phyloP scores from a whole-genome alignment of 2,113 vertebrate species.

The Plectropomus leopardus region DNA sequence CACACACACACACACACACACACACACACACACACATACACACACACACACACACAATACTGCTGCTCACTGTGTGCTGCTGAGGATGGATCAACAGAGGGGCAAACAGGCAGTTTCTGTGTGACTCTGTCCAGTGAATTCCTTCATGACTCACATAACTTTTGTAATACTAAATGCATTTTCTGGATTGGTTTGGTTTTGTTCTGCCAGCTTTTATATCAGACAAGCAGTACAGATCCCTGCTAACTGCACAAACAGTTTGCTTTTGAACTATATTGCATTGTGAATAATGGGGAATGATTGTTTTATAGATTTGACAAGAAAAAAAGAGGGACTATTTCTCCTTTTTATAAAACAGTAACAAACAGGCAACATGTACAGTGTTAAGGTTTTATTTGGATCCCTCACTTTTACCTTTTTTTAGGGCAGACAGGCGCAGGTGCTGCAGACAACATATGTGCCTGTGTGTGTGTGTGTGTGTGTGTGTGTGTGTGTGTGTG shows the following conservation, averaged over 20 bases:
- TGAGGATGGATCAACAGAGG: conserved; percentile 11
- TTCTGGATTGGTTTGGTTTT: conserved; percentile 30
- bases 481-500: background rate
- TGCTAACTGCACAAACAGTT: background rate
- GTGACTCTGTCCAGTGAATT: conserved; percentile 9
- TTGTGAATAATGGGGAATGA: too few relatives aligned
- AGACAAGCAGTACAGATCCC: conserved; percentile 18
- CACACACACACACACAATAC: conserved; percentile 1
- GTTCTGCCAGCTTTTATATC: conserved; percentile 28
- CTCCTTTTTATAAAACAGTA: conserved; percentile 11
- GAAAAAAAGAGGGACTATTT: background rate
- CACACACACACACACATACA: background rate
- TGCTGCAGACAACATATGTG: conserved; percentile 36
- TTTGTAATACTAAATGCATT: conserved; percentile 15
- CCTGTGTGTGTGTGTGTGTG: background rate
- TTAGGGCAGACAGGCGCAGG: conserved; percentile 35
- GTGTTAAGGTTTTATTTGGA: background rate
- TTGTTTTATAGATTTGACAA: too few relatives aligned
- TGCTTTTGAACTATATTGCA: conserved; percentile 1
- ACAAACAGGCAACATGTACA: background rate
- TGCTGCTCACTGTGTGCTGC: conserved; percentile 39
- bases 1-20: conserved; percentile 14
- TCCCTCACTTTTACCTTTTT: conserved; percentile 13
- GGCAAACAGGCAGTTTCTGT: conserved; percentile 21
- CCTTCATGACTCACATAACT: background rate